Evolutionary conservation across 2,888 invertebrate genomes (phyloP).

Genomic region (Eurois occulta): DNA sequence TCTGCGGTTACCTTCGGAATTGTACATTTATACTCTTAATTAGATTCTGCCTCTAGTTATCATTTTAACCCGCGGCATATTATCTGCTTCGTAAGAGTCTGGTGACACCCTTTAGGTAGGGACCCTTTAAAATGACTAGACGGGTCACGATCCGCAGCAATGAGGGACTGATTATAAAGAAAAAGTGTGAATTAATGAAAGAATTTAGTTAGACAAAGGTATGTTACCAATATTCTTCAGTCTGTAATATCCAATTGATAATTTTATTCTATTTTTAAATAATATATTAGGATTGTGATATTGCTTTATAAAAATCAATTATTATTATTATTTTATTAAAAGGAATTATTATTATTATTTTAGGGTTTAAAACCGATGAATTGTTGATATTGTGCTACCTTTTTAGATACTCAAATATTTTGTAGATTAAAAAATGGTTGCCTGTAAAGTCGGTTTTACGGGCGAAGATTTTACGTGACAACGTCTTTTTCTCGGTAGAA

Average conservation of each 20-base stretch:
- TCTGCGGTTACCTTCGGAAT: too few relatives aligned
- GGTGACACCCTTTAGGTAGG: not conserved
- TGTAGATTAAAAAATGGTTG: slow-evolving; percentile 30
- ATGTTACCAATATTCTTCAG: not conserved
- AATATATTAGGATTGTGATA: too few relatives aligned
- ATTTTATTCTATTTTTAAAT: not conserved
- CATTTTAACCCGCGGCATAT: not conserved
- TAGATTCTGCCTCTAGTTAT: not conserved
- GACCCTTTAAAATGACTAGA: not conserved
- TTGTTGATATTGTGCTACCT: not conserved
- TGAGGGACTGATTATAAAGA: not conserved
- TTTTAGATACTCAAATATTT: not conserved
- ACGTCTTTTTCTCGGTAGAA: too few relatives aligned
- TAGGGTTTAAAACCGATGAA: not conserved
- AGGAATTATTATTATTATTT: not conserved
- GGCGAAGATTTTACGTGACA: too few relatives aligned
- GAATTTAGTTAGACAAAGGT: not conserved
- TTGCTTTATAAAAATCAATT: too few relatives aligned
- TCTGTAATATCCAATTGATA: not conserved
- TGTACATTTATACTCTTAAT: not conserved
- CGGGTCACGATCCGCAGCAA: not conserved
- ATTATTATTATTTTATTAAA: too few relatives aligned
- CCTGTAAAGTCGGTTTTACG: too few relatives aligned
- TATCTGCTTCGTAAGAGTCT: not conserved
- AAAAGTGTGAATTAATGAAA: too few relatives aligned